A percentile compares a stretch with the other conserved stretches of the same genome.
Evolutionary conservation across 30 jellyfish, hydroid and myxozoan species (phyloP).

Genomic region (Aurelia aurita): DNA sequence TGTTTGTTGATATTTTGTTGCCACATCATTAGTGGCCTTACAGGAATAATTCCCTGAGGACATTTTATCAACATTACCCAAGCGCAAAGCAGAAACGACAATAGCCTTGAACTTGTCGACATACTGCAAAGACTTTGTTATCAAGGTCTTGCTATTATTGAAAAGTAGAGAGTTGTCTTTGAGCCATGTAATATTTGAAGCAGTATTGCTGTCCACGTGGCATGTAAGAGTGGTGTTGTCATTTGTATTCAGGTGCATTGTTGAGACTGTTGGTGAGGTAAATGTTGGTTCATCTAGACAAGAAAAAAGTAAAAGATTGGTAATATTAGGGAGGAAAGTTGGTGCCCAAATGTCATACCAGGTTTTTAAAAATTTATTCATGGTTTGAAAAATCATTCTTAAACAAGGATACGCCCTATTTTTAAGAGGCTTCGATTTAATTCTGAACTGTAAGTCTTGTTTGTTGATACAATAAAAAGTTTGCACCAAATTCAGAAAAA

Average conservation of each 20-base stretch:
- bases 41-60: slow-evolving; percentile 40
- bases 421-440: too few species aligned
- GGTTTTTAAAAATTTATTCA: too few species aligned
- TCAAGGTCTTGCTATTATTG: not conserved
- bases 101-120: slow-evolving; percentile 20
- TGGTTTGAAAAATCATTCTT: too few species aligned
- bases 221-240: slow-evolving; percentile 20
- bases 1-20: slow-evolving; percentile 14
- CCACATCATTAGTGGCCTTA: slow-evolving; percentile 24
- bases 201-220: slow-evolving; percentile 36
- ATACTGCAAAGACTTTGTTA: not conserved
- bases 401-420: too few species aligned
- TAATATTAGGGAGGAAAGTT: too few species aligned
- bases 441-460: too few species aligned
- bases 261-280: not conserved
- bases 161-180: not conserved
- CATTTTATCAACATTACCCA: not conserved
- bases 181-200: slow-evolving; percentile 38
- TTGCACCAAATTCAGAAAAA: too few species aligned
- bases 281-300: slow-evolving; percentile 46
- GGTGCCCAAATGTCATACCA: too few species aligned
- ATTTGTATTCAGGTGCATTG: not conserved
- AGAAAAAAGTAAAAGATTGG: not conserved
- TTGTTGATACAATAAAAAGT: too few species aligned
- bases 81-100: not conserved